These are phyloP conservation scores for Ophioninae sp. DNA, from an alignment of 2,888 invertebrate genomes.

Conservation along the genomic window DNA sequence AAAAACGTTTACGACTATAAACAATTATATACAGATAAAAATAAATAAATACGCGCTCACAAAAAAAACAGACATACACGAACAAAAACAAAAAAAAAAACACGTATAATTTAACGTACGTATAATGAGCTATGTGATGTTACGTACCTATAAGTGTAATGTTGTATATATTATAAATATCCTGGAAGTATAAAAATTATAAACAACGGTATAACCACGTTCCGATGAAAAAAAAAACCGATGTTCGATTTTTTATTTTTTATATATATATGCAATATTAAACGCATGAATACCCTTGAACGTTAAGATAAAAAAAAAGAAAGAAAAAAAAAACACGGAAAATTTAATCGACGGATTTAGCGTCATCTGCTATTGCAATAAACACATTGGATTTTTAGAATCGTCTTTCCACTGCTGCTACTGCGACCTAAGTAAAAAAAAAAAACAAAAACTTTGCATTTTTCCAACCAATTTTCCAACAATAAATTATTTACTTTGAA, in stretches of 20 bases:
- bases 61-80: slow-evolving; percentile 39
- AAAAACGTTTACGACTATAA: slow-evolving; percentile 58
- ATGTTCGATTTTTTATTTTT: background rate
- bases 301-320: background rate
- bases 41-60: slow-evolving; percentile 33
- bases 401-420: background rate
- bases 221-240: slow-evolving; percentile 20
- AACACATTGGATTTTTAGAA: background rate
- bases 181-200: slow-evolving; percentile 71
- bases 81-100: slow-evolving; percentile 57
- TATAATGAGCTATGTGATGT: slow-evolving; percentile 80
- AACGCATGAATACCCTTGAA: background rate
- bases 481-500: background rate
- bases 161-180: slow-evolving; percentile 78
- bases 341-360: too few species aligned
- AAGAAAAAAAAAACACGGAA: too few species aligned
- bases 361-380: too few species aligned
- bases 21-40: slow-evolving; percentile 58
- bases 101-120: slow-evolving; percentile 74
- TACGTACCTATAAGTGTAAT: slow-evolving; percentile 79
- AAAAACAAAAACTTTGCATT: background rate
- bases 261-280: slow-evolving; percentile 1
- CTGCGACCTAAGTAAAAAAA: too few species aligned
- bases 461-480: background rate
- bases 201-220: slow-evolving; percentile 63